Percentiles rank a stretch among this genome's conserved stretches.
These are phyloP conservation scores for Batillaria attramentaria DNA, from an alignment of 1,140 invertebrate species.

Conservation along the genomic window DNA sequence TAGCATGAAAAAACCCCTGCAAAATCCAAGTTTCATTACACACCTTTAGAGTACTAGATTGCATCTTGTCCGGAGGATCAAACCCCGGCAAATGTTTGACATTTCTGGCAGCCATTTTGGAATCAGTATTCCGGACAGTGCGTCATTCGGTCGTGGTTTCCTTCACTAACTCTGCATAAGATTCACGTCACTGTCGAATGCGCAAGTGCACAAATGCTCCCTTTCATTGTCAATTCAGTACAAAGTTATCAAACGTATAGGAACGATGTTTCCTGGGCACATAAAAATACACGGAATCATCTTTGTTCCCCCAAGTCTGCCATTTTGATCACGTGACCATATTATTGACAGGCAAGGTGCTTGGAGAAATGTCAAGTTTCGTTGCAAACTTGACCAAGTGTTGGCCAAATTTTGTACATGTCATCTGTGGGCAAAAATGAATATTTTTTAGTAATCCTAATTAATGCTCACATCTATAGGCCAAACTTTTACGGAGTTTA, in stretches of 20 bases:
- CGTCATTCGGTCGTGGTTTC: neutral
- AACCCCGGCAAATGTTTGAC: conserved; percentile 26
- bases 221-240: neutral
- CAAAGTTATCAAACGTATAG: no score
- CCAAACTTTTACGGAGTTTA: no score
- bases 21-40: neutral
- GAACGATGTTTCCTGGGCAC: no score
- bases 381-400: no score
- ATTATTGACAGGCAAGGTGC: conserved; percentile 4
- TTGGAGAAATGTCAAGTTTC: no score
- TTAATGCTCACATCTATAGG: no score
- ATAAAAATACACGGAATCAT: no score
- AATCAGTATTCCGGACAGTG: conserved; percentile 5
- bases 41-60: conserved; percentile 68
- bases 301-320: conserved; percentile 17
- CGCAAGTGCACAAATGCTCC: neutral
- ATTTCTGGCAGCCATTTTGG: conserved; percentile 36
- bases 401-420: no score
- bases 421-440: no score
- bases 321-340: conserved; percentile 21
- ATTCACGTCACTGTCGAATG: neutral
- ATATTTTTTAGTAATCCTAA: no score
- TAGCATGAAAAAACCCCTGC: neutral
- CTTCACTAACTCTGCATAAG: neutral
- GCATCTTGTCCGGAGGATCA: conserved; percentile 54